Conservation (phyloP, 2,113 vertebrate species). For the Macrotis lagotis region DNA sequence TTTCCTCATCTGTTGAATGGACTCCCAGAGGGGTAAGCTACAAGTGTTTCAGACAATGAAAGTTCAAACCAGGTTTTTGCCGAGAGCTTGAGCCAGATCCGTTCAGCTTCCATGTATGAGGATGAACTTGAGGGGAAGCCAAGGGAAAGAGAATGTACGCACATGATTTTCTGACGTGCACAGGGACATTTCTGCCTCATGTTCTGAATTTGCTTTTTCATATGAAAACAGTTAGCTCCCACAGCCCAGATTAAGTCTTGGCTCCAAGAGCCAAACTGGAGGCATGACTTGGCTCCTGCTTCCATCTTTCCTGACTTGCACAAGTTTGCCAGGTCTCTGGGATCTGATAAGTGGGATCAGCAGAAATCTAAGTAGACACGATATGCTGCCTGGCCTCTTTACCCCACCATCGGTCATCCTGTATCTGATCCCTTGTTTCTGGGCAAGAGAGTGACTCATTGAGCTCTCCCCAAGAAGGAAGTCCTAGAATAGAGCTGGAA, state of each 20-base stretch:
- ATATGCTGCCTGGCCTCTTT: constrained; percentile 52
- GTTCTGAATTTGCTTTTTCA: constrained; percentile 54
- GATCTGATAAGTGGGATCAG: constrained; percentile 81
- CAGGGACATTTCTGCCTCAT: constrained; percentile 23
- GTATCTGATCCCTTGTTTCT: constrained; percentile 43
- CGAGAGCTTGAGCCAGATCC: not conserved
- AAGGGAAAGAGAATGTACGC: not conserved
- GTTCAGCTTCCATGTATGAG: not conserved
- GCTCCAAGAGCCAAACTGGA: constrained; percentile 71
- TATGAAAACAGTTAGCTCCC: constrained; percentile 71
- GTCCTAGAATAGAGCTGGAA: constrained; percentile 30
- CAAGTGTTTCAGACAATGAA: constrained; percentile 27
- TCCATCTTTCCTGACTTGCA: constrained; percentile 46
- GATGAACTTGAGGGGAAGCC: not conserved
- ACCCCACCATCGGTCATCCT: not conserved
- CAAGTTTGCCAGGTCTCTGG: constrained; percentile 79
- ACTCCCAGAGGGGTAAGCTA: constrained; percentile 40
- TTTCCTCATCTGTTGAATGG: constrained; percentile 54
- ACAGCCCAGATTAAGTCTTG: constrained; percentile 75
- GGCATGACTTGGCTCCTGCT: constrained; percentile 79
- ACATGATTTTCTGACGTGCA: constrained; percentile 36
- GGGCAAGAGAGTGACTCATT: constrained; percentile 45
- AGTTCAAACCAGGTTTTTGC: constrained; percentile 30
- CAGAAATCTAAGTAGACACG: constrained; percentile 75
- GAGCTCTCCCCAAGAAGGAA: constrained; percentile 51